These are phyloP conservation scores for Anastrepha ludens DNA, from an alignment of 1,140 invertebrate genomes.

Conservation along the genomic window DNA sequence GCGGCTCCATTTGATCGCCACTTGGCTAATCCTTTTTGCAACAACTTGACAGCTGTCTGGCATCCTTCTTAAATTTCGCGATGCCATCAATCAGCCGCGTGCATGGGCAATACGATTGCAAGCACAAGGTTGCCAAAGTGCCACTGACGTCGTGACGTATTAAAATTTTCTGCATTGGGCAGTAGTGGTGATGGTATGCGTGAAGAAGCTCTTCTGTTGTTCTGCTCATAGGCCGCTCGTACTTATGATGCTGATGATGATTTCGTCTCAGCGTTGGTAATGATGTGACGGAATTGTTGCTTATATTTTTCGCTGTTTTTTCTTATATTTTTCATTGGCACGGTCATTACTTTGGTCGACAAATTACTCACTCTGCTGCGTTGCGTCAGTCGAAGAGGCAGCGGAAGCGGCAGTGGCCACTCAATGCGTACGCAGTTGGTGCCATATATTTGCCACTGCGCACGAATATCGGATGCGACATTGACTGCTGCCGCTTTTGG, in stretches of 20 bases:
- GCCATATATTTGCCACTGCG: conserved; percentile 46
- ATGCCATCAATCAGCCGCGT: conserved; percentile 72
- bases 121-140: neutral
- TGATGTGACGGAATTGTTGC: conserved; percentile 34
- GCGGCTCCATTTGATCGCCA: conserved; percentile 70
- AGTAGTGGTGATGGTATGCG: neutral
- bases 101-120: conserved; percentile 43
- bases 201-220: neutral
- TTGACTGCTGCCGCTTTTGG: conserved; percentile 27
- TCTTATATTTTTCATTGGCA: neutral
- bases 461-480: conserved; percentile 20
- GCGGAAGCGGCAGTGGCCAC: neutral
- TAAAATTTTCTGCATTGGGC: neutral
- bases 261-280: conserved; percentile 39
- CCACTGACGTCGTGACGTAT: neutral
- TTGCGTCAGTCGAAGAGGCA: neutral
- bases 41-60: conserved; percentile 72
- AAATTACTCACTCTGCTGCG: conserved; percentile 28
- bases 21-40: conserved; percentile 72
- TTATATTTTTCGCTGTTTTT: neutral
- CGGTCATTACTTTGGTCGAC: conserved; percentile 48
- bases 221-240: neutral
- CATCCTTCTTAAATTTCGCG: conserved; percentile 73
- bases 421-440: conserved; percentile 21
- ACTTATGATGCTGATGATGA: neutral